Evolutionary conservation across 2,113 vertebrate genomes (phyloP).

Genomic region (Gnathonemus longibarbis): DNA sequence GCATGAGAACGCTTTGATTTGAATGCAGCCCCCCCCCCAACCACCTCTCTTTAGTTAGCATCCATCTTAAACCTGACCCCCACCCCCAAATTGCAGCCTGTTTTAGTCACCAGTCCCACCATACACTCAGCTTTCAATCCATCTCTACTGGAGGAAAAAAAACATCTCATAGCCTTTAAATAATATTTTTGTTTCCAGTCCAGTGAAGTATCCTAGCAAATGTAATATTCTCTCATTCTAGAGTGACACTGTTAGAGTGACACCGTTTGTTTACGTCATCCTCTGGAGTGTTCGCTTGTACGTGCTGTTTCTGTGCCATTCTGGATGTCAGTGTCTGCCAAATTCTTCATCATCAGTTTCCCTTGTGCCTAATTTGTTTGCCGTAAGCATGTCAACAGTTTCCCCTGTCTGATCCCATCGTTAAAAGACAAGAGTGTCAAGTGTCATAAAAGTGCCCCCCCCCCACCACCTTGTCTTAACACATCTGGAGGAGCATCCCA

Average conservation of each 20-base stretch:
- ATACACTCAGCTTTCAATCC: neutral
- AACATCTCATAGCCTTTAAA: neutral
- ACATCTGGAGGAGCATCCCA: neutral
- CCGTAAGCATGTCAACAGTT: neutral
- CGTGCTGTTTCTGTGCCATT: neutral
- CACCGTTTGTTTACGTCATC: neutral
- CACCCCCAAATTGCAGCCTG: neutral
- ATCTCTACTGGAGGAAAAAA: neutral
- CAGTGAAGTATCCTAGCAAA: neutral
- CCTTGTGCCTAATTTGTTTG: neutral
- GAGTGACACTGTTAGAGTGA: neutral
- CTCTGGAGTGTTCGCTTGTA: neutral
- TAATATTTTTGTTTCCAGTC: neutral
- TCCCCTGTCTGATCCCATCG: neutral
- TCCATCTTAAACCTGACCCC: neutral
- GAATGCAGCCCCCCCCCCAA: neutral
- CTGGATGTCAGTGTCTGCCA: neutral
- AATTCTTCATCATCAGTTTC: neutral
- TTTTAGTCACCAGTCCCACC: neutral
- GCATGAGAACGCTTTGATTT: constrained; percentile 35
- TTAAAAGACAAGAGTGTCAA: neutral
- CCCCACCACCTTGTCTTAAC: neutral
- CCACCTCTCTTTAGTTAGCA: neutral
- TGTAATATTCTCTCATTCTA: neutral
- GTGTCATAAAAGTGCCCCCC: neutral